Evolutionary conservation across 2,113 vertebrate species (phyloP), one percentile per base, ranked within the genome.

Genomic region (Rhinoderma darwinii): DNA sequence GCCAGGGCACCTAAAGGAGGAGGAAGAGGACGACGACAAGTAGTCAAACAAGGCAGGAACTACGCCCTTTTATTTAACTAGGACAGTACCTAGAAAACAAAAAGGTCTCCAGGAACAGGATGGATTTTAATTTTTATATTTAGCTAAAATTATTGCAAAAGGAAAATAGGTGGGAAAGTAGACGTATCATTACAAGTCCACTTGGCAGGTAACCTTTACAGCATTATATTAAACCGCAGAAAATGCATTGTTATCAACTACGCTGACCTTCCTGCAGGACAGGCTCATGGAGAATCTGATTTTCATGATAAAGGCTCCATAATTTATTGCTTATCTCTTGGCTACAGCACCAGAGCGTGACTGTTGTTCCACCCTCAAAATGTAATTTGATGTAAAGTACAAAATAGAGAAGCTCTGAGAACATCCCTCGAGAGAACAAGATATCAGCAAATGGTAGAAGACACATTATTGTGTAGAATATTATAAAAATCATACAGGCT

Each of bases 251-350:
- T 75, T 44, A 75, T 10, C 25, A 27, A 75, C 41, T 47, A 25
- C 1, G 37, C 20, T 75, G 41, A 75, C 73, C 73, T 75, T 27
- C 41, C n/a, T 76, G 44, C 44, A 77, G 74, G 44, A 47, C 73
- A 7, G 11, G 10, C 39, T 75, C 41, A 3, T 18, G 0, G 22
- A 75, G 41, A 50, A 18, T 0, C 74, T 77, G 74, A 77, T 77
- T 50, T 77, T 47, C 27, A 50, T 77, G n/a, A 77, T 30, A 77
- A 50, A 77, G 50, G 27, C 5, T 0, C 44, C 9, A 30, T 32
- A 32, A 47, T 77, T 27, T 50, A 47, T 77, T 77, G 74, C 74
- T 50, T 30, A 77, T 72, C 37, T 72, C 74, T 77, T 20, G 43
- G n/a, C 15, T 50, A 30, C 74, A 77, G 74, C 44, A 50, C 44